Evolutionary conservation across 2,888 invertebrate genomes (phyloP), one percentile per base, ranked within the genome.

Genomic region (Ophonus ardosiacus): DNA sequence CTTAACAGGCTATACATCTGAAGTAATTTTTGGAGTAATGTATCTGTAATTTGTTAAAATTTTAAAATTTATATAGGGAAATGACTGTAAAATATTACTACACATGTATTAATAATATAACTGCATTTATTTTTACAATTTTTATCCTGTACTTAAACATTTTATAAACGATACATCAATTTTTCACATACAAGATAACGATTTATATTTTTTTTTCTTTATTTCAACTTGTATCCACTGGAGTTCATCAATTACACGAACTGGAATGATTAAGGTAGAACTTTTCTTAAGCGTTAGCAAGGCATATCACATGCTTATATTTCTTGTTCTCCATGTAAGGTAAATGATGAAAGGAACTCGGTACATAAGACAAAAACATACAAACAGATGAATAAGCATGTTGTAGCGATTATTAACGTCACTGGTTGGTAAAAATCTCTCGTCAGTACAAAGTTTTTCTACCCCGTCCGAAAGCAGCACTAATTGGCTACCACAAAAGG

Each of bases 401-500:
- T 68, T 38, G 68, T 15, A 51, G 43, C 74, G 21, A 51, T 78
- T 78, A 78, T 78, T 78, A 78, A 78, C 78, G 78, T 78, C 78
- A 78, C 31, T 56, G 18, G 57, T 57, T 57, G 78, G 78, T 78
- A 78, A 57, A 57, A 78, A 78, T 78, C 78, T 15, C 57, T 78
- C 78, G 57, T 78, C 78, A 57, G 40, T 31, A 78, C 57, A 57
- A 78, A 56, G n/a, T 78, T 78, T 78, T 78, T 78, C 78, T 78
- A 10, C 15, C 8, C 56, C 38, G 18, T 18, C 74, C 74, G 43
- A 57, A 83, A 76, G 57, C 76, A 74, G 13, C 83, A 87, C 88
- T 88, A 88, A 88, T 88, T 88, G 88, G 88, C 86, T 87, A 87
- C 87, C 88, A 86, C 86, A 86, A 86, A 86, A 86, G 84, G 86